A percentile compares a stretch with the other conserved stretches of the same genome.
phyloP scores from a whole-genome alignment of 1,140 invertebrate genomes.

The Himalopsyche phryganea region DNA sequence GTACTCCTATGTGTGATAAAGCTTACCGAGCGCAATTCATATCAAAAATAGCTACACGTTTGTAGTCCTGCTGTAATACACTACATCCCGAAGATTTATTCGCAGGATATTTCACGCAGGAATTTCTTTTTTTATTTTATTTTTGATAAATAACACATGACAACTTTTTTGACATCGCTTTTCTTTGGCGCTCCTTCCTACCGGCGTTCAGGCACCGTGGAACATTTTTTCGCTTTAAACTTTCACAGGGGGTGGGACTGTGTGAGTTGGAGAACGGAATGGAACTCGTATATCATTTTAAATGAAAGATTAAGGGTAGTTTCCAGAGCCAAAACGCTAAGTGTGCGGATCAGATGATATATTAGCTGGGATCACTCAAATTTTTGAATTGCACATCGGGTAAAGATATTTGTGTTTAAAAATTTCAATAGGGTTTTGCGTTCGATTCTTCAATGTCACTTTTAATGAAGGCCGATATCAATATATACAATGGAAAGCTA shows the following conservation, averaged over 20 bases:
- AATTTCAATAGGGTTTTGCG: too few species aligned
- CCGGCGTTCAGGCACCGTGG: background rate
- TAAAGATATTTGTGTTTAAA: too few species aligned
- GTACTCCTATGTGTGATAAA: too few species aligned
- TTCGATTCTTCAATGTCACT: background rate
- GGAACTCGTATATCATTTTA: slow-evolving; percentile 34
- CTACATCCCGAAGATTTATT: slow-evolving; percentile 23
- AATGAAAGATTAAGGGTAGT: slow-evolving; percentile 35
- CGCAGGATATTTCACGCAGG: slow-evolving; percentile 28
- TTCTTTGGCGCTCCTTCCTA: slow-evolving; percentile 24
- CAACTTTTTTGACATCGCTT: slow-evolving; percentile 34
- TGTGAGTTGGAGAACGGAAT: slow-evolving; percentile 18
- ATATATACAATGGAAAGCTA: too few species aligned
- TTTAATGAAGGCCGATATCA: background rate
- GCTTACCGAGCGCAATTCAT: too few species aligned
- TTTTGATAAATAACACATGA: slow-evolving; percentile 35
- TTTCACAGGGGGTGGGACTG: slow-evolving; percentile 7
- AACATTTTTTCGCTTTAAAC: slow-evolving; percentile 20
- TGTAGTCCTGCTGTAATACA: slow-evolving; percentile 18
- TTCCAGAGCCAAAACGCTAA: slow-evolving; percentile 29
- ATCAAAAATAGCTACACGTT: slow-evolving; percentile 24
- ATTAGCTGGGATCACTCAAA: slow-evolving; percentile 17
- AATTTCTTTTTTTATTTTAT: slow-evolving; percentile 20
- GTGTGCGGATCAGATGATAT: slow-evolving; percentile 30
- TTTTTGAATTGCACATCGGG: too few species aligned